phyloP scores from a whole-genome alignment of 2,888 invertebrate genomes.

The Macaria liturata region DNA sequence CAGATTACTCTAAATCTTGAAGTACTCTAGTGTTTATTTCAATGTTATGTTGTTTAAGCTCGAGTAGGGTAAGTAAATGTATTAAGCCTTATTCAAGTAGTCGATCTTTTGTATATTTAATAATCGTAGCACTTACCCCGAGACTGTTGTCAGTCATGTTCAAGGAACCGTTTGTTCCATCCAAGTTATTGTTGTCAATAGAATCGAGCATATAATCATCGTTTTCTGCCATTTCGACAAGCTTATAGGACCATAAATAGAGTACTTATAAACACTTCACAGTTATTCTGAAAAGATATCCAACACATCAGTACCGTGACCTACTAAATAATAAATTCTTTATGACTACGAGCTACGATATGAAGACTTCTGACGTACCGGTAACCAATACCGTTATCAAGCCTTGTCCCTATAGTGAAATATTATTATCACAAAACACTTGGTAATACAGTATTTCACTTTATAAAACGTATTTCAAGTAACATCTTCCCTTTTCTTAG shows the following conservation, averaged over 20 bases:
- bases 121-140: constrained; percentile 59
- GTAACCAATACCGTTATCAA: constrained; percentile 73
- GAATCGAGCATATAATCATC: constrained; percentile 80
- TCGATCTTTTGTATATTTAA: background rate
- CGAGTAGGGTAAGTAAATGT: no score
- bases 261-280: constrained; percentile 47
- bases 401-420: constrained; percentile 66
- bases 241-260: constrained; percentile 55
- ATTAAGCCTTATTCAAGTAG: no score
- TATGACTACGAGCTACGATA: constrained; percentile 42
- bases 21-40: background rate
- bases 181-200: constrained; percentile 81
- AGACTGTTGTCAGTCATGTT: constrained; percentile 79
- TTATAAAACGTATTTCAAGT: constrained; percentile 41
- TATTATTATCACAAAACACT: constrained; percentile 52
- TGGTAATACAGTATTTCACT: constrained; percentile 42
- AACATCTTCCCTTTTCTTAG: constrained; percentile 50
- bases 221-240: constrained; percentile 77
- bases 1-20: no score
- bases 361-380: constrained; percentile 65
- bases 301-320: constrained; percentile 30
- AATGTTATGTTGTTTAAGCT: background rate
- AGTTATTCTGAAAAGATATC: constrained; percentile 50
- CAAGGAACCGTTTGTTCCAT: constrained; percentile 85
- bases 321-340: constrained; percentile 32